Evolutionary conservation across 2,113 vertebrate species (phyloP).

Genomic region (Sander lucioperca): DNA sequence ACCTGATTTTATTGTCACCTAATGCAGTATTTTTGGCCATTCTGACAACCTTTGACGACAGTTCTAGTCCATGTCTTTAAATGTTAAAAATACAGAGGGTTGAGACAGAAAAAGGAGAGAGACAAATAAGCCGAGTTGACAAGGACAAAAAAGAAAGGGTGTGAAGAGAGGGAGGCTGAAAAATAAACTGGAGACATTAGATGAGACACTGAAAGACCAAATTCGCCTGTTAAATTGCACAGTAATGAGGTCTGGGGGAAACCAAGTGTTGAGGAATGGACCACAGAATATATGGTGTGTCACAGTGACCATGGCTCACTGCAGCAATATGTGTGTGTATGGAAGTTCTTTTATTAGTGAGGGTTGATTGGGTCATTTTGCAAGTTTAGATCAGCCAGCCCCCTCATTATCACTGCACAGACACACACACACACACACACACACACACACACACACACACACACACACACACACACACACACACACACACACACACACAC

Average conservation of each 20-base stretch:
- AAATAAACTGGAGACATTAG: slow-evolving; percentile 9
- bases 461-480: slow-evolving; percentile 14
- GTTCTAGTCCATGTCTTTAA: not conserved
- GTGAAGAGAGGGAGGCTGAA: not conserved
- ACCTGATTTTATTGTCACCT: not conserved
- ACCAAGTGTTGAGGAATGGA: slow-evolving; percentile 57
- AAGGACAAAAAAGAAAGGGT: slow-evolving; percentile 4
- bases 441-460: slow-evolving; percentile 10
- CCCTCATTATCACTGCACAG: slow-evolving; percentile 55
- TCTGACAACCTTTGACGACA: not conserved
- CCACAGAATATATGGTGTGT: slow-evolving; percentile 54
- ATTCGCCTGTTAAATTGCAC: slow-evolving; percentile 48
- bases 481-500: slow-evolving; percentile 20
- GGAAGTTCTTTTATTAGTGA: slow-evolving; percentile 43
- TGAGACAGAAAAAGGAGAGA: not conserved
- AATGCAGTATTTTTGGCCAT: not conserved
- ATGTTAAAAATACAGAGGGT: not conserved
- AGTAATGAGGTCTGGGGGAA: slow-evolving; percentile 60
- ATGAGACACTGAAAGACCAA: slow-evolving; percentile 43
- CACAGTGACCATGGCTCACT: slow-evolving; percentile 27
- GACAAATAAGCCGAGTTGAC: not conserved
- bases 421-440: slow-evolving; percentile 9
- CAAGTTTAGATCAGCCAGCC: slow-evolving; percentile 58
- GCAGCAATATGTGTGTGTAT: slow-evolving; percentile 16
- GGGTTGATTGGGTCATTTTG: slow-evolving; percentile 61